Conservation (phyloP, 2,113 vertebrate genomes). For the Heterotilapia buettikoferi region DNA sequence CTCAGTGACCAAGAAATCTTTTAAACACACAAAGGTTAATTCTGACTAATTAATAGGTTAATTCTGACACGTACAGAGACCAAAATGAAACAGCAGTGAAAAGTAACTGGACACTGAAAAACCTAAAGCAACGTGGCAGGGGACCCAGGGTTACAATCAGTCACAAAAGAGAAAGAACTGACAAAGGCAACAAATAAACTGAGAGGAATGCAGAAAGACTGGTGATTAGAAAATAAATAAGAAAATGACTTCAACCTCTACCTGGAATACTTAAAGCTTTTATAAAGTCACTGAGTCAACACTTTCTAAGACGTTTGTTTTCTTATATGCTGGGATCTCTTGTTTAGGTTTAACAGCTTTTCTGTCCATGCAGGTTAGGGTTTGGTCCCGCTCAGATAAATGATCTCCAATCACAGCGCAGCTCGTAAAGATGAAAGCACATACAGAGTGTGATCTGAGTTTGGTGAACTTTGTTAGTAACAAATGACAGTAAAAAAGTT, state of each 20-base stretch:
- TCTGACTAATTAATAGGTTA: too few relatives aligned
- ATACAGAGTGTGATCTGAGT: not conserved
- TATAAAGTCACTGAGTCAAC: not conserved
- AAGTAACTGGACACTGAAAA: not conserved
- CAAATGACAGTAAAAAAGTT: not conserved
- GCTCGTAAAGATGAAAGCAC: not conserved
- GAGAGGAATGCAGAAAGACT: not conserved
- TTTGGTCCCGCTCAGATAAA: not conserved
- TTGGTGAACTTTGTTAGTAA: not conserved
- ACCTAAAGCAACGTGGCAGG: not conserved
- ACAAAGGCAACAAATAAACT: not conserved
- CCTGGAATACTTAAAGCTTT: not conserved
- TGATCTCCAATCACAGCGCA: not conserved
- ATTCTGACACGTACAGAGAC: not conserved
- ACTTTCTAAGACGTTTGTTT: not conserved
- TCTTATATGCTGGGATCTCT: not conserved
- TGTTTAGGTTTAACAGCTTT: not conserved
- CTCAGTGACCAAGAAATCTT: not conserved
- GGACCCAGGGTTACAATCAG: not conserved
- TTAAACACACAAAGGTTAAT: not conserved
- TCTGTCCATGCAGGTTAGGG: not conserved
- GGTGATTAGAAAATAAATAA: not conserved
- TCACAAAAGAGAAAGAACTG: not conserved
- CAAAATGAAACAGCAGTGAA: not conserved
- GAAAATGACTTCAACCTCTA: not conserved